phyloP scores from a whole-genome alignment of 2,888 invertebrate species.

The Arctia plantaginis region DNA sequence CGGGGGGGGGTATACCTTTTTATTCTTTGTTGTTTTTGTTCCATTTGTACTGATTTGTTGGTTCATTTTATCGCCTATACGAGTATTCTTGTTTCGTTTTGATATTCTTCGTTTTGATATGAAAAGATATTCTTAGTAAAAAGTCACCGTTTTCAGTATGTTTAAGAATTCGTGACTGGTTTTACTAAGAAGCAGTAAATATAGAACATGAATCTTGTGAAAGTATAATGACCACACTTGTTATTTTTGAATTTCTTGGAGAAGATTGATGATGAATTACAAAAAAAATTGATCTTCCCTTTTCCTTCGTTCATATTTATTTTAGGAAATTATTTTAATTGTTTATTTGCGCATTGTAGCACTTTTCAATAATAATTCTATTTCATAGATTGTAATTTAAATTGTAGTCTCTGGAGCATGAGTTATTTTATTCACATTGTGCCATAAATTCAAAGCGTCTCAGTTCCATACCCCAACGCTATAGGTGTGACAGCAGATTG shows the following conservation, averaged over 20 bases:
- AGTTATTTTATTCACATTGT: neutral
- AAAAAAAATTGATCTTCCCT: neutral
- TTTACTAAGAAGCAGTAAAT: neutral
- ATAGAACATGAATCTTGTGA: conserved; percentile 1
- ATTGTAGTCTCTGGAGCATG: too few relatives aligned
- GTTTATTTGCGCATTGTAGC: neutral
- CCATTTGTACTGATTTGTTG: neutral
- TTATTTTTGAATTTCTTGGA: neutral
- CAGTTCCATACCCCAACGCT: neutral
- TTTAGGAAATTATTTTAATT: neutral
- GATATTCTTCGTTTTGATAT: neutral
- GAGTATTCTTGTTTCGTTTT: neutral
- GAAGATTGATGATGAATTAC: neutral
- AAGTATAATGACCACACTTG: neutral
- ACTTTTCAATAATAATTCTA: neutral
- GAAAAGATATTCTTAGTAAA: neutral
- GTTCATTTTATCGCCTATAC: neutral
- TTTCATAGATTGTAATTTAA: neutral
- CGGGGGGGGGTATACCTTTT: neutral
- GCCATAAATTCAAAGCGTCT: neutral
- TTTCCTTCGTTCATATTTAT: neutral
- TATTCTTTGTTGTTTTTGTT: neutral
- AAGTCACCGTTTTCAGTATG: neutral
- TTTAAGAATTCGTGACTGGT: neutral
- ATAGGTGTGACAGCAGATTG: too few relatives aligned